Evolutionary conservation across 2,888 invertebrate genomes (phyloP), one percentile per base, ranked within the genome.

Genomic region (Noctua janthe): DNA sequence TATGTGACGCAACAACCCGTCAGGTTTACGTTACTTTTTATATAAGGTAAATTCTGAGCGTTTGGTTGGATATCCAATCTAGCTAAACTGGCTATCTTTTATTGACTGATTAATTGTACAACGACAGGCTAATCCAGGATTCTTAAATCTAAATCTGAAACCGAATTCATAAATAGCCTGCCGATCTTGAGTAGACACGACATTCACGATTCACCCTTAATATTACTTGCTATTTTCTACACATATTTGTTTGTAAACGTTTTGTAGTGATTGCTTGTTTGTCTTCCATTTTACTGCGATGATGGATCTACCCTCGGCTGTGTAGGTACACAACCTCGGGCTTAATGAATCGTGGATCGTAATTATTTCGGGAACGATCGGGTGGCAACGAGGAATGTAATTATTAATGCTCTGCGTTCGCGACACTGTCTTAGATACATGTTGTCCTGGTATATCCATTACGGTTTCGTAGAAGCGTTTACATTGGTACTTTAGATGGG

Each of bases 201-300:
- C 20, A n/a, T 23, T 29, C 54, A 3, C 29, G 29, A 59, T 10
- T 47, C n/a, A n/a, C 59, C 20, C 2, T 49, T 49, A 23, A 51
- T 66, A 54, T 51, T 35, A 35, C 15, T 39, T 69, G 35, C 1
- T 39, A 54, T 78, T 70, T 83, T 23, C 51, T n/a, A 51, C 20
- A n/a, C 35, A 54, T 71, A 79, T 84, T 83, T 83, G 56, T 69
- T 49, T 72, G 66, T 43, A 11, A 67, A 43, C 23, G 62, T 84
- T 66, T 56, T 62, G 62, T 59, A 54, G 35, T 77, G 75, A 74
- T 67, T 83, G 73, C 54, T 76, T 85, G 84, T 76, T 84, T 85
- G 75, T 71, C 11, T 87, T 87, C 67, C 62, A 84, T 86, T 86
- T 66, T 49, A 62, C 47, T 49, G 35, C 47, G 59, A 86, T 74